These are phyloP conservation scores for Chlorops oryzae DNA, from an alignment of 1,140 invertebrate genomes.

Conservation along the genomic window DNA sequence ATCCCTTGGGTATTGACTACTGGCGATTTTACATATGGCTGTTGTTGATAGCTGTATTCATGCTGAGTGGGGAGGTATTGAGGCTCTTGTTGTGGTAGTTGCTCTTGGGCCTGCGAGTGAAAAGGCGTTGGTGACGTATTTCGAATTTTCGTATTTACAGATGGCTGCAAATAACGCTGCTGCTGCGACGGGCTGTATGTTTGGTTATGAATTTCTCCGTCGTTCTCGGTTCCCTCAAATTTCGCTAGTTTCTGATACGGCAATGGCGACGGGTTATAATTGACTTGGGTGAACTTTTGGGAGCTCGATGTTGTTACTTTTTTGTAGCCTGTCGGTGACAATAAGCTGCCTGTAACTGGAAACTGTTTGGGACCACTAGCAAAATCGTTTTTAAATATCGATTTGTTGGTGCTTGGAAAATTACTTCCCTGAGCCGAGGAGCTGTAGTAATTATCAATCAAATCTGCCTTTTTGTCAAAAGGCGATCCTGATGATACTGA, in stretches of 20 bases:
- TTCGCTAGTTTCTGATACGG: conserved; percentile 35
- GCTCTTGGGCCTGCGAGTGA: no score
- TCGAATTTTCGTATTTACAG: conserved; percentile 12
- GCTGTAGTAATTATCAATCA: neutral
- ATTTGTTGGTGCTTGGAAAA: conserved; percentile 14
- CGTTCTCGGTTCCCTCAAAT: conserved; percentile 25
- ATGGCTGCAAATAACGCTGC: conserved; percentile 14
- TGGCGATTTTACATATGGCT: no score
- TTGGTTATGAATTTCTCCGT: conserved; percentile 18
- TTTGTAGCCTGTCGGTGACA: conserved; percentile 19
- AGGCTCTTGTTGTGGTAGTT: no score
- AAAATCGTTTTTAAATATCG: conserved; percentile 5
- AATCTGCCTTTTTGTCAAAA: neutral
- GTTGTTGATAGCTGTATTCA: no score
- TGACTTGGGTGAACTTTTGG: conserved; percentile 18
- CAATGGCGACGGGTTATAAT: conserved; percentile 36
- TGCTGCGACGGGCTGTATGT: conserved; percentile 9
- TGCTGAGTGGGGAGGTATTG: no score
- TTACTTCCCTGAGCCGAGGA: neutral
- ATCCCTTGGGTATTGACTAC: no score
- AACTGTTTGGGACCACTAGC: conserved; percentile 12
- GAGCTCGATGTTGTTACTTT: conserved; percentile 8
- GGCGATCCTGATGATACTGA: neutral
- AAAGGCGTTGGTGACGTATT: conserved; percentile 27
- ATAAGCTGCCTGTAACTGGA: conserved; percentile 17